phyloP scores from a whole-genome alignment of 2,113 vertebrate genomes.

The Osmerus eperlanus region DNA sequence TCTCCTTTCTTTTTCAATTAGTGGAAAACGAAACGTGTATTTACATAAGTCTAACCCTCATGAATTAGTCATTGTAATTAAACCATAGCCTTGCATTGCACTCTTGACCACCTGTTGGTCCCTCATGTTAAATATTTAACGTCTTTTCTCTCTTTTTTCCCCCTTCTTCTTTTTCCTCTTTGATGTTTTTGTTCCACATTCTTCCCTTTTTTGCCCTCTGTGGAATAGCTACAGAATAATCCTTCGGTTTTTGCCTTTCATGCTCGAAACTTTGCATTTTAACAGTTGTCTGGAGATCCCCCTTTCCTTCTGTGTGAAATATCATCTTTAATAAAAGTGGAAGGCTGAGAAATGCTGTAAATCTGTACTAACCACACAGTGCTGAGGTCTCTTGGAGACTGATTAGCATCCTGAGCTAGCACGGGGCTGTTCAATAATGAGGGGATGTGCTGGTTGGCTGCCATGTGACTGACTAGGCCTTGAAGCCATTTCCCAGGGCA shows the following conservation, averaged over 20 bases:
- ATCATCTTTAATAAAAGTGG: conserved; percentile 95
- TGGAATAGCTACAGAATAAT: conserved; percentile 84
- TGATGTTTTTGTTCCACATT: conserved; percentile 89
- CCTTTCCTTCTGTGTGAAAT: conserved; percentile 82
- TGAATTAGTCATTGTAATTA: conserved; percentile 76
- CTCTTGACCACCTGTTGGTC: conserved; percentile 87
- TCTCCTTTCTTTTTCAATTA: conserved; percentile 64
- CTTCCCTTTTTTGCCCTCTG: conserved; percentile 73
- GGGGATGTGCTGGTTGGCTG: conserved; percentile 78
- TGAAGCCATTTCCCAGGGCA: conserved; percentile 86
- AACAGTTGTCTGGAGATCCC: conserved; percentile 90
- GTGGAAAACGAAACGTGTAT: conserved; percentile 63
- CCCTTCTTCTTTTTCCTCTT: conserved; percentile 64
- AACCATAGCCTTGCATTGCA: conserved; percentile 67
- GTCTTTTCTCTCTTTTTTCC: conserved; percentile 72
- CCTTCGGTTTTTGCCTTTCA: conserved; percentile 82
- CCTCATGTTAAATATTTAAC: conserved; percentile 82
- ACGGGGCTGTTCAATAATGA: conserved; percentile 82
- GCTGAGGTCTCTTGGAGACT: conserved; percentile 92
- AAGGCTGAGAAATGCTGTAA: conserved; percentile 82
- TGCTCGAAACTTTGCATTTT: conserved; percentile 93
- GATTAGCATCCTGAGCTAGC: conserved; percentile 90
- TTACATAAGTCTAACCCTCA: conserved; percentile 76
- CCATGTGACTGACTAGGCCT: conserved; percentile 72
- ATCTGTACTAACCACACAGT: conserved; percentile 89